Base-by-base conservation (phyloP, 2,797 vertebrate species). In the Danio tinwini region DNA sequence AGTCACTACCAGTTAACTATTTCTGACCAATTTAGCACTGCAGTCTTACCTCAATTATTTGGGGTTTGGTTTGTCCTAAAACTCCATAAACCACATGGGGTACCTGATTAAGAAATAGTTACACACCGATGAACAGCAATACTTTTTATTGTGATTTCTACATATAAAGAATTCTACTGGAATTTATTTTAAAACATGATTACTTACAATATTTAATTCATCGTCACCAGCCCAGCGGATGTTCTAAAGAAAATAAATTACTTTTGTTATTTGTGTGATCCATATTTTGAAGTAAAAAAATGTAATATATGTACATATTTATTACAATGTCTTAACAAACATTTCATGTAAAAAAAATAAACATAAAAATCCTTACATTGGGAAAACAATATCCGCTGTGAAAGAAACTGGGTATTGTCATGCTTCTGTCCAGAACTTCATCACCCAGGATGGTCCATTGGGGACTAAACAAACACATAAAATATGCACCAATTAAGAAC, bases 201-300 rank as follows among this genome's bases (percentile, higher is more conserved):
- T 45, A 79, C 84, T 81, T 81, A 85, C 84, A 49, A 71, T 71
- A 52, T 85, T 83, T 67, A 81, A 74, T 59, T 84, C 81, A 68
- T 80, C 53, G 14, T 85, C 75, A n/a, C 78, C 81, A n/a, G 50
- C 53, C 81, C 84, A 83, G 44, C 1, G n/a, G 29, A 85, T 65
- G n/a, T 76, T 75, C 84, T 85, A 55, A 37, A 75, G 13, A 16
- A 58, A 53, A 71, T 52, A 70, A 58, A 11, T 37, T 8, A 8
- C 5, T 17, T 13, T 12, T 55, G n/a, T 71, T 72, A 65, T 5
- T 21, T 5, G 13, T 21, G 39, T 39, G 49, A 17, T 52, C 10
- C 11, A 17, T 2, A 17, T 53, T 53, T 11, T 5, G 37, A 16
- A 12, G n/a, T 16, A 6, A 12, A 42, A 14, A 6, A 55, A 19